Evolutionary conservation across 1,140 invertebrate species (phyloP).

Genomic region (Drosophila bipectinata): DNA sequence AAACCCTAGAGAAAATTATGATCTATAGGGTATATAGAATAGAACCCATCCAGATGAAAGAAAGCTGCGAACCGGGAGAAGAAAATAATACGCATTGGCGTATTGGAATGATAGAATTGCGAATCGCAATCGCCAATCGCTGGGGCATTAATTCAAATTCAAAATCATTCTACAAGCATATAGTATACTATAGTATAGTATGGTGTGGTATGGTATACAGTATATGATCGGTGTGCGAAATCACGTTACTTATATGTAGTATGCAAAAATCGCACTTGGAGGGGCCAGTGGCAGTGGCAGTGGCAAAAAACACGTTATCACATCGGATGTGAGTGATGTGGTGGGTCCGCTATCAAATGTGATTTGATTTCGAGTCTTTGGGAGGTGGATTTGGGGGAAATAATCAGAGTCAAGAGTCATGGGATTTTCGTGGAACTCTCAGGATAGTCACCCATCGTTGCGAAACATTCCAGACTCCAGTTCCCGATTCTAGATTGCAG

Average conservation of each 20-base stretch:
- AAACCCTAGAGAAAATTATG: too few species aligned
- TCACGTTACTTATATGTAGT: constrained; percentile 24
- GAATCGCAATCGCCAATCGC: constrained; percentile 19
- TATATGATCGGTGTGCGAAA: neutral
- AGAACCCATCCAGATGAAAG: neutral
- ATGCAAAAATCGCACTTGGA: constrained; percentile 7
- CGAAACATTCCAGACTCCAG: neutral
- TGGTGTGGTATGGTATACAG: neutral
- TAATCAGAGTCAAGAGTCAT: constrained; percentile 6
- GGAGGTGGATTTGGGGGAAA: neutral
- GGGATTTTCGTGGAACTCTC: constrained; percentile 19
- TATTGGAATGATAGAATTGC: constrained; percentile 16
- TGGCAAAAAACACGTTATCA: constrained; percentile 39
- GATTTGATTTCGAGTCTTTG: neutral
- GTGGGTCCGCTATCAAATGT: constrained; percentile 11
- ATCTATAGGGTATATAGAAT: neutral
- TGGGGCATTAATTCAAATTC: constrained; percentile 20
- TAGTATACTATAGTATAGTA: neutral
- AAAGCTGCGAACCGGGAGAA: neutral
- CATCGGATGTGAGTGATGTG: constrained; percentile 7
- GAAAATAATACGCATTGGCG: constrained; percentile 45
- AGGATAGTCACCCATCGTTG: neutral
- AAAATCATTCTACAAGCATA: constrained; percentile 9
- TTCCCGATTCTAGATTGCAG: neutral
- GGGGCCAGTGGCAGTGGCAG: constrained; percentile 1